These are phyloP conservation scores for Taxidea taxus DNA, from an alignment of 2,113 vertebrate genomes.

Conservation along the genomic window DNA sequence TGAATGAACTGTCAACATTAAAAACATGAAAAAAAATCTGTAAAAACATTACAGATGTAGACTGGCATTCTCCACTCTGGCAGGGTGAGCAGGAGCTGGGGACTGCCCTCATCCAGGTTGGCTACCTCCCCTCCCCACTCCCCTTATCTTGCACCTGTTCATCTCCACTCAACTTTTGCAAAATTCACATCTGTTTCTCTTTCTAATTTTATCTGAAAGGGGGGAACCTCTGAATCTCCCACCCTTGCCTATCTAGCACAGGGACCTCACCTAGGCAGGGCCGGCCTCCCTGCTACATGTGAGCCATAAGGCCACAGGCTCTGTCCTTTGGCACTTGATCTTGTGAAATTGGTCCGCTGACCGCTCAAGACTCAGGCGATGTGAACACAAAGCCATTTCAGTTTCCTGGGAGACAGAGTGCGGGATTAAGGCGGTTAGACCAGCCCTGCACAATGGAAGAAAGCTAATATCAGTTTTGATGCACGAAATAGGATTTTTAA, in stretches of 20 bases:
- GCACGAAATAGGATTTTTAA: background rate
- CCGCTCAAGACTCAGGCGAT: background rate
- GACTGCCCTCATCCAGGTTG: background rate
- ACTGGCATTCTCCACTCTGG: accelerated
- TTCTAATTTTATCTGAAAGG: background rate
- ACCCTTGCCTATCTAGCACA: background rate
- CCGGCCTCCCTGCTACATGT: accelerated
- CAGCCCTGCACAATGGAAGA: background rate
- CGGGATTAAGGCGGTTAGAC: background rate
- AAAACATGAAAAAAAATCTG: background rate
- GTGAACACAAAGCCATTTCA: background rate
- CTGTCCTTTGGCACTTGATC: background rate
- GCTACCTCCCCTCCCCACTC: accelerated
- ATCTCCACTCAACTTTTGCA: background rate
- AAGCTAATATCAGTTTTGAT: background rate
- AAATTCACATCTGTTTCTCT: background rate
- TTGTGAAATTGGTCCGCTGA: background rate
- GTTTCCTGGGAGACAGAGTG: background rate
- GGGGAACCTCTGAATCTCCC: background rate
- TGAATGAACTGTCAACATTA: background rate
- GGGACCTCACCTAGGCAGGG: background rate
- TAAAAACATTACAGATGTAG: background rate
- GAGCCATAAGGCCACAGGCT: accelerated
- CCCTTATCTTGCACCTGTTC: background rate
- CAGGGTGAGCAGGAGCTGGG: background rate